phyloP scores from a whole-genome alignment of 2,113 vertebrate genomes.

The Poicephalus gulielmi region DNA sequence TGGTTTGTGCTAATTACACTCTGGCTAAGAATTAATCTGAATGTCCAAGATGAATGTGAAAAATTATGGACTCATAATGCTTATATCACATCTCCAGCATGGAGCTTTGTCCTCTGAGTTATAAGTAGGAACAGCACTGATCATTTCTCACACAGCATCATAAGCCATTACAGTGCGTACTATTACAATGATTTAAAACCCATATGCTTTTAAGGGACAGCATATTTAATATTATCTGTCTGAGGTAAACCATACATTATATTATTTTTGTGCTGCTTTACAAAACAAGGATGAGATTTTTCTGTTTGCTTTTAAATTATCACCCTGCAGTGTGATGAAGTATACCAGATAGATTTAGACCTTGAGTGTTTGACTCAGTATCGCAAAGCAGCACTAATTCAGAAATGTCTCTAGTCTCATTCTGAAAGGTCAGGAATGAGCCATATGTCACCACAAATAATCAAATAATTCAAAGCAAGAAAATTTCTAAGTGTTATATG shows the following conservation, averaged over 20 bases:
- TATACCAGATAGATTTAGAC: neutral
- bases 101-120: neutral
- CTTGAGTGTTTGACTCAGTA: neutral
- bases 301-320: neutral
- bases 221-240: constrained; percentile 12
- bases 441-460: neutral
- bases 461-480: neutral
- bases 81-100: neutral
- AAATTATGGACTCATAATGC: neutral
- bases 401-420: neutral
- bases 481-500: neutral
- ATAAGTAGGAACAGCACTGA: neutral
- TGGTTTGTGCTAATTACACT: neutral
- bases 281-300: neutral
- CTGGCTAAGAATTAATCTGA: constrained; percentile 13
- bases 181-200: constrained; percentile 46
- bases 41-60: neutral
- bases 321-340: neutral
- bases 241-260: neutral
- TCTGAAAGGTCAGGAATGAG: neutral
- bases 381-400: neutral
- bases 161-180: neutral
- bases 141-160: constrained; percentile 25
- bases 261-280: neutral
- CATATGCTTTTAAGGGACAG: neutral